Percentiles rank a stretch among this genome's conserved stretches.
phyloP scores from a whole-genome alignment of 2,888 invertebrate species.

The Eubasilissa splendida region DNA sequence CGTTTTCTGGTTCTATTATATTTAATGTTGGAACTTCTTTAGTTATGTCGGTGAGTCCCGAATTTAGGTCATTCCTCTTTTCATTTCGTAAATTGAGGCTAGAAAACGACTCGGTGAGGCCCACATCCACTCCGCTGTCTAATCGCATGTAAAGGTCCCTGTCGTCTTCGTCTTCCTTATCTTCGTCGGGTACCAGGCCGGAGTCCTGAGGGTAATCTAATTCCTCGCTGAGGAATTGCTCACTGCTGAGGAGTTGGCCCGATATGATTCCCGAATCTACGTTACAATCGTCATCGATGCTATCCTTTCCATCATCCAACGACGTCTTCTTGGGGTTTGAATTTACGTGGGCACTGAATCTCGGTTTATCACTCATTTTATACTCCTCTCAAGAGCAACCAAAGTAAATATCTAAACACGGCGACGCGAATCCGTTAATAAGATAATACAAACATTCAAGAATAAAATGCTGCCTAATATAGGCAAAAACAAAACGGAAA shows the following conservation, averaged over 20 bases:
- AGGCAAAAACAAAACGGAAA: constrained; percentile 44
- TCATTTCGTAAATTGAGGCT: constrained; percentile 71
- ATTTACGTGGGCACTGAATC: constrained; percentile 39
- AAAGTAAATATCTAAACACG: constrained; percentile 38
- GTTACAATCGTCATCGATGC: constrained; percentile 48
- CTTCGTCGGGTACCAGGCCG: constrained; percentile 33
- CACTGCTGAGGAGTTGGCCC: constrained; percentile 47
- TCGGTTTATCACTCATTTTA: constrained; percentile 53
- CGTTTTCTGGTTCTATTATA: constrained; percentile 56
- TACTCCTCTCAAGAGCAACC: constrained; percentile 16
- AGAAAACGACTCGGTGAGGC: constrained; percentile 76
- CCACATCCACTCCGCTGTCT: constrained; percentile 79
- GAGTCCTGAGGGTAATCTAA: constrained; percentile 35
- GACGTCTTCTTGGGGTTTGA: constrained; percentile 46
- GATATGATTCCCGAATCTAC: constrained; percentile 51
- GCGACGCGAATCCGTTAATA: constrained; percentile 15
- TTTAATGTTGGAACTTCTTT: constrained; percentile 55
- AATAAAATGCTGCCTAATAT: constrained; percentile 40
- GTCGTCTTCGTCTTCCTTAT: constrained; percentile 56
- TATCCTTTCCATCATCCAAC: constrained; percentile 47
- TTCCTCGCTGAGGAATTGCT: constrained; percentile 42
- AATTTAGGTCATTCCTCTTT: constrained; percentile 64
- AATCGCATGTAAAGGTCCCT: constrained; percentile 61
- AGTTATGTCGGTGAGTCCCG: constrained; percentile 56
- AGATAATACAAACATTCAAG: constrained; percentile 44